Base-by-base conservation (phyloP, 2,113 vertebrate species). In the Cervus canadensis region DNA sequence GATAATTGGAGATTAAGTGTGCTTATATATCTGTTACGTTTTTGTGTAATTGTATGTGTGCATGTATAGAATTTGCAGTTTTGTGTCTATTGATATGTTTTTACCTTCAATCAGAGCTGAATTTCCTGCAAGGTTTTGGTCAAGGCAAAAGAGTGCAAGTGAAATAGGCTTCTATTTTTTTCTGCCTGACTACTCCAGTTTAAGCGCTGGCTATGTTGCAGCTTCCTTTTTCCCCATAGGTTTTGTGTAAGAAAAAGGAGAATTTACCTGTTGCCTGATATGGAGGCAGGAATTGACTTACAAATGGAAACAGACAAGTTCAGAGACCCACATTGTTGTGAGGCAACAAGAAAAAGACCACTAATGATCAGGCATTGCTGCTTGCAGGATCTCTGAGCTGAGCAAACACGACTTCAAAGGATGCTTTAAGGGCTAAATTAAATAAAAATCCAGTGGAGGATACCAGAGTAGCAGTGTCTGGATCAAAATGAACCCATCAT, bases 281-380 rank as follows among this genome's bases (percentile, higher is more conserved):
- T 0, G 2, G 25, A 91, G 52, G n/a, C 33, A 94, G 57, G 11
- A 74, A 85, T 78, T 93, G 89, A 91, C 93, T 91, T 98, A 93
- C 45, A 93, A 96, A 87, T 50, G 25, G 36, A 94, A 96, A 88
- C 40, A 94, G 83, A 78, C 57, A 84, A 89, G 45, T 95, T 84
- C 50, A 95, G 82, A 95, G 40, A 43, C 36, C 36, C 21, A 82
- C 59, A 94, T 62, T 82, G 40, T 97, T 67, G 21, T 1, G 15
- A 95, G n/a, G 43, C 84, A 62, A 36, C 23, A n/a, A 56, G 0
- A 2, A 97, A 97, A 26, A 17, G 0, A 2, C 67, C 21, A 3
- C 33, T 93, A 97, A 94, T 89, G 83, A 93, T 36, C 82, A 89
- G 21, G 54, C 30, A 52, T 83, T 43, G 48, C 71, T 95, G 90